Evolutionary conservation across 2,113 vertebrate species (phyloP).

Genomic region (Festucalex cinctus): DNA sequence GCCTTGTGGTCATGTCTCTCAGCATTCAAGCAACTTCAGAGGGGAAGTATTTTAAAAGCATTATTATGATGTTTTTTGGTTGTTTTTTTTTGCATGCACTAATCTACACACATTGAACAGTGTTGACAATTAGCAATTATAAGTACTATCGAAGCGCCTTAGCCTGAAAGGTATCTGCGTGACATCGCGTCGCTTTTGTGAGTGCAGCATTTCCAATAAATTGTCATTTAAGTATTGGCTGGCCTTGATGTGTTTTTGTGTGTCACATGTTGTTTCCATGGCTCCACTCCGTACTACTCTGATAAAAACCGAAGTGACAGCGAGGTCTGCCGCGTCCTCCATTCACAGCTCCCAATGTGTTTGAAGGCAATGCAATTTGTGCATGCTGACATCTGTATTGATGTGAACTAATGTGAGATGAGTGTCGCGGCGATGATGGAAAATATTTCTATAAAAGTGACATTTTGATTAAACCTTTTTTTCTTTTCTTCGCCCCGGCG

Average conservation of each 20-base stretch:
- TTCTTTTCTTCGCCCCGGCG: not conserved
- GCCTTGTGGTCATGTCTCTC: not conserved
- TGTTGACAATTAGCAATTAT: conserved; percentile 26
- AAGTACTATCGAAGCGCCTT: conserved; percentile 22
- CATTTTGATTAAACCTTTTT: conserved; percentile 47
- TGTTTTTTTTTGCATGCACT: not conserved
- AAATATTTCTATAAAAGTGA: conserved; percentile 59
- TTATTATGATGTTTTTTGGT: not conserved
- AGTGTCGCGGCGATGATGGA: conserved; percentile 56
- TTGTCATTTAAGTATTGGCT: conserved; percentile 56
- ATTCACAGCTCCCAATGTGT: conserved; percentile 65
- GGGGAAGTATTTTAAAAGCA: not conserved
- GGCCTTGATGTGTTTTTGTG: conserved; percentile 59
- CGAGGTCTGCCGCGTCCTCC: conserved; percentile 64
- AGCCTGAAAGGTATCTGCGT: conserved; percentile 31
- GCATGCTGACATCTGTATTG: conserved; percentile 68
- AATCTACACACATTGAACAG: conserved; percentile 27
- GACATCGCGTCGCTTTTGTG: conserved; percentile 56
- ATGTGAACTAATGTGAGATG: conserved; percentile 69
- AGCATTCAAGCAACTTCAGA: not conserved
- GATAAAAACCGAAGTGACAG: conserved; percentile 71
- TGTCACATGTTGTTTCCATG: conserved; percentile 66
- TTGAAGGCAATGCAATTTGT: conserved; percentile 67
- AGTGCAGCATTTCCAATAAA: conserved; percentile 59
- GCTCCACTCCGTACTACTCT: conserved; percentile 47